Evolutionary conservation across 2,888 invertebrate genomes (phyloP).

Genomic region (Drosophila mettleri): DNA sequence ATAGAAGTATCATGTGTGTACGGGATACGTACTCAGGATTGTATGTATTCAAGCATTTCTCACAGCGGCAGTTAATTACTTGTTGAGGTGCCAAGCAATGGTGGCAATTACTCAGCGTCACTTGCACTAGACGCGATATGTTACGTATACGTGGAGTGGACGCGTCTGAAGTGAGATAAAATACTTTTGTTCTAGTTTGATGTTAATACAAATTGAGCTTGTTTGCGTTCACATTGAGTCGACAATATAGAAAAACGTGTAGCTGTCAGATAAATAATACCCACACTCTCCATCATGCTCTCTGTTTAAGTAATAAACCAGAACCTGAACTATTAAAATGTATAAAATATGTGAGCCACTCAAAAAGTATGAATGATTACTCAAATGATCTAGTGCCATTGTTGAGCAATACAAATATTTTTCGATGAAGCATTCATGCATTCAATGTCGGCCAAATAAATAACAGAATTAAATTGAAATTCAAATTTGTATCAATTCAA

Average conservation of each 20-base stretch:
- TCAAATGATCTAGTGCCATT: not conserved
- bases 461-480: not conserved
- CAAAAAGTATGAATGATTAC: not conserved
- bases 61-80: conserved; percentile 40
- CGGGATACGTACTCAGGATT: not conserved
- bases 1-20: conserved; percentile 20
- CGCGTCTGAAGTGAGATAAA: conserved; percentile 6
- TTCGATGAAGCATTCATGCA: not conserved
- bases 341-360: not conserved
- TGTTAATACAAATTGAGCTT: conserved; percentile 2
- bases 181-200: conserved; percentile 2
- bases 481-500: not conserved
- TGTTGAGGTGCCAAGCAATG: conserved; percentile 28
- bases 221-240: not conserved
- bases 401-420: not conserved
- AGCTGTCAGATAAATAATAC: conserved; percentile 2
- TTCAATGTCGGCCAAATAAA: not conserved
- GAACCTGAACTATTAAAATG: not conserved
- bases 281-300: no score
- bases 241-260: conserved; percentile 11
- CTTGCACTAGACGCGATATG: conserved; percentile 19
- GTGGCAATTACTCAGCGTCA: conserved; percentile 47
- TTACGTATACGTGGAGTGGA: conserved; percentile 38
- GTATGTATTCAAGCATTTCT: conserved; percentile 7
- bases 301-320: not conserved